A percentile compares a stretch with the other conserved stretches of the same genome.
These are phyloP conservation scores for Leptopilina clavipes DNA, from an alignment of 1,140 invertebrate species.

Conservation along the genomic window DNA sequence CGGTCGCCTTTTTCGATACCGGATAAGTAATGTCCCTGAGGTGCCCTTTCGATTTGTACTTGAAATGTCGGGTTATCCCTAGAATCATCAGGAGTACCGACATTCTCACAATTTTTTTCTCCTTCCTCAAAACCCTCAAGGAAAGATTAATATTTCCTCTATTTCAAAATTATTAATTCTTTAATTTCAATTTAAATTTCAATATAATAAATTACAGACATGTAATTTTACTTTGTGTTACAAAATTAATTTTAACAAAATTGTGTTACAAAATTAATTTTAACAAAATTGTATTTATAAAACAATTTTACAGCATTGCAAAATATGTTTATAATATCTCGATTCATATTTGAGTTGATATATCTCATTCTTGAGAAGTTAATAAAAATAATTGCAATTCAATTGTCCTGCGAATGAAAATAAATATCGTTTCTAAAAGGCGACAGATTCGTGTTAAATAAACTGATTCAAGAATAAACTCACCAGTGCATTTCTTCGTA, in stretches of 20 bases:
- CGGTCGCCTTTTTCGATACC: conserved; percentile 57
- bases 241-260: too few relatives aligned
- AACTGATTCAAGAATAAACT: conserved; percentile 1
- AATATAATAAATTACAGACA: too few relatives aligned
- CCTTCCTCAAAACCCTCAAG: too few relatives aligned
- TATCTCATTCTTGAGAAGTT: background rate
- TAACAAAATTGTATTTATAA: too few relatives aligned
- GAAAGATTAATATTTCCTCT: too few relatives aligned
- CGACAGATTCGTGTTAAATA: conserved; percentile 8
- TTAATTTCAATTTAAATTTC: too few relatives aligned
- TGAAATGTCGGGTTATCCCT: conserved; percentile 36
- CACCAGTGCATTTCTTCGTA: background rate
- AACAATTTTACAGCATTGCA: background rate
- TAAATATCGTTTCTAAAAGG: conserved; percentile 3
- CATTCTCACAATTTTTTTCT: conserved; percentile 48
- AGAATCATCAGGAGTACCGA: conserved; percentile 21
- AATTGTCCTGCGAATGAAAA: background rate
- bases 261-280: too few relatives aligned
- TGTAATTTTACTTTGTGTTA: too few relatives aligned
- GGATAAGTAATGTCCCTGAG: conserved; percentile 59
- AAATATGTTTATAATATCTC: background rate
- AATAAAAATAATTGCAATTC: background rate
- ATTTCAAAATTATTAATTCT: background rate
- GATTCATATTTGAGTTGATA: background rate
- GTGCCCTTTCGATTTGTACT: conserved; percentile 35